Evolutionary conservation across 2,797 vertebrate genomes (phyloP), one percentile per base, ranked within the genome.

Genomic region (Arctocebus calabarensis): DNA sequence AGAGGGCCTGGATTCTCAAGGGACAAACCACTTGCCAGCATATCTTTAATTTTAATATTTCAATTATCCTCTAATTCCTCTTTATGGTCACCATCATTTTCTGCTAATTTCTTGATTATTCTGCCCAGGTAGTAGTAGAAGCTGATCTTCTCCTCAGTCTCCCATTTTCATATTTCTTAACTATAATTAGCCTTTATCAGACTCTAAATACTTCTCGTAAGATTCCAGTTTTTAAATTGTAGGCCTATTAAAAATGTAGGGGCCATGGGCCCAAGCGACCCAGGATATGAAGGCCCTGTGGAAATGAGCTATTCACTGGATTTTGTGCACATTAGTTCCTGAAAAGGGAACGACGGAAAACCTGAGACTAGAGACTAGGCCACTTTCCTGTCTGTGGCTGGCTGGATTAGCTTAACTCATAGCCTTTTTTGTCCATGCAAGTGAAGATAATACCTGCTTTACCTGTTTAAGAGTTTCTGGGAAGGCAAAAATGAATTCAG

Each of bases 1-100:
- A 71, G 68, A 93, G 90, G 91, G 77, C 70, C 90, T 91, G 5
- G 52, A 88, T 91, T 93, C 90, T 91, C 77, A 34, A 90, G 91
- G 93, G 84, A 86, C 55, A 62, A 20, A 96, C 92, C 88, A 84
- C 94, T 84, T 95, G 81, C 81, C 84, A 95, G 77, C 48, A 61
- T 86, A 90, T 88, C 94, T 97, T 98, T 97, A 96, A 96, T 98
- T 98, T 94, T 95, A 91, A 94, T 90, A 93, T 94, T 97, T 97
- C 94, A 77, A 75, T 98, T 98, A 93, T 90, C 73, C 94, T 96
- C 94, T 96, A 95, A 91, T 96, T 95, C 93, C 89, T 97, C 97
- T 97, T 97, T 96, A 94, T 95, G 85, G 62, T 94, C 32, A 2
- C 93, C 88, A 86, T 97, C 27, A 37, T 52, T 98, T 97, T 97